phyloP scores from a whole-genome alignment of 2,797 vertebrate species.

The Falco biarmicus region DNA sequence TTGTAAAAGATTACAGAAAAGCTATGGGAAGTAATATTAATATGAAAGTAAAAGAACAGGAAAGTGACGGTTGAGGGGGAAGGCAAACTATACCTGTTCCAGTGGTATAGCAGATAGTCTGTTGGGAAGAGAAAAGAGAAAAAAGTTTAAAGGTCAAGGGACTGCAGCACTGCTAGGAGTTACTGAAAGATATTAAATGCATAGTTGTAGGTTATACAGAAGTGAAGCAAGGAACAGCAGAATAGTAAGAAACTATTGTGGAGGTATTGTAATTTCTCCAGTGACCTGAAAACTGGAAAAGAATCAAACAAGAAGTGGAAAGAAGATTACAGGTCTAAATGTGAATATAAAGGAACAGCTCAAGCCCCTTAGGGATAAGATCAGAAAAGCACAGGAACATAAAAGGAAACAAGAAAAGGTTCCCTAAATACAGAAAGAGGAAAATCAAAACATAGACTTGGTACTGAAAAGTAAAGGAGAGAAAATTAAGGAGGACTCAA shows the following conservation, averaged over 20 bases:
- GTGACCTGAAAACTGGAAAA: slow-evolving; percentile 39
- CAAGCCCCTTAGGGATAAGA: slow-evolving; percentile 5
- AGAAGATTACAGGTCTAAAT: slow-evolving; percentile 9
- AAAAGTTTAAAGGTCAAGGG: not conserved
- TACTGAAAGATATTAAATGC: not conserved
- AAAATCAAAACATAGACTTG: not conserved
- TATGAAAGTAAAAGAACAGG: not conserved
- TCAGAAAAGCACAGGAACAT: slow-evolving; percentile 27
- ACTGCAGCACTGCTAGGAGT: not conserved
- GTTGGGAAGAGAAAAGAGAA: not conserved
- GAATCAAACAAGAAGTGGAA: slow-evolving; percentile 6
- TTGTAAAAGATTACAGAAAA: not conserved
- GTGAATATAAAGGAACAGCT: not conserved
- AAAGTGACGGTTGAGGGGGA: not conserved
- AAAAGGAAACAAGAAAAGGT: slow-evolving; percentile 22
- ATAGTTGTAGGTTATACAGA: not conserved
- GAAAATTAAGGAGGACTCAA: not conserved
- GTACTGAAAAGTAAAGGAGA: not conserved
- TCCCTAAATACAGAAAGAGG: not conserved
- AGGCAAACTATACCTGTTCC: not conserved
- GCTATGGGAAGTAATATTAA: not conserved
- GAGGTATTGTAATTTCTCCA: slow-evolving; percentile 33
- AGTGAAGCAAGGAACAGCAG: not conserved
- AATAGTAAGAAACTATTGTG: slow-evolving; percentile 9
- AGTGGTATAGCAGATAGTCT: not conserved